A percentile compares a stretch with the other conserved stretches of the same genome.
phyloP scores from a whole-genome alignment of 2,797 vertebrate species.

The Alca torda region DNA sequence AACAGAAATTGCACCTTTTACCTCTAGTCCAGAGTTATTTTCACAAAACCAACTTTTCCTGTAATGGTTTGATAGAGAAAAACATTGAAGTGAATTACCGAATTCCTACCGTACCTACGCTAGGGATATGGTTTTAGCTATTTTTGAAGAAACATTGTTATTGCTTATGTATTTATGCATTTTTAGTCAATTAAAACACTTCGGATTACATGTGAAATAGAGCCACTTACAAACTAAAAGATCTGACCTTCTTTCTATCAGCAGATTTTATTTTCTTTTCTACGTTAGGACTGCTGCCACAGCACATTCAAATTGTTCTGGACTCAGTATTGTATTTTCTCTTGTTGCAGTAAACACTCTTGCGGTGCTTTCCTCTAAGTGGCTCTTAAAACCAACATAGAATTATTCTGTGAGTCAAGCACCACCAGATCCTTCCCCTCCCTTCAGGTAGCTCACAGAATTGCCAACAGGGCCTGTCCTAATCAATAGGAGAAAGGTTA shows the following conservation, averaged over 20 bases:
- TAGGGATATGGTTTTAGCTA: background rate
- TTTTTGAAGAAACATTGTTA: background rate
- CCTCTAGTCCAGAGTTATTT: background rate
- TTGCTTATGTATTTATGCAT: background rate
- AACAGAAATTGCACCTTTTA: background rate
- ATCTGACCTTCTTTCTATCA: background rate
- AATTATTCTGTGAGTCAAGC: background rate
- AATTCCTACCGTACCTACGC: background rate
- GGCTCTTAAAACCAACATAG: background rate
- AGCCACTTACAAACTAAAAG: background rate
- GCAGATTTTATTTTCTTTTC: background rate
- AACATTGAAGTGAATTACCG: background rate
- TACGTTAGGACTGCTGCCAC: background rate
- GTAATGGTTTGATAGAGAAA: background rate
- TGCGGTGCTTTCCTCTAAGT: background rate
- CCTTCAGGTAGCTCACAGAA: background rate
- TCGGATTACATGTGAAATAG: background rate
- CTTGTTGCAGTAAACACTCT: background rate
- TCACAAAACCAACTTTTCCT: background rate
- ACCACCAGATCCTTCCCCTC: background rate
- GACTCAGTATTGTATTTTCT: background rate
- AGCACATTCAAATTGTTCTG: background rate
- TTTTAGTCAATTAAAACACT: background rate
- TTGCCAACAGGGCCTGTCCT: background rate
- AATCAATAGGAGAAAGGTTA: background rate